A percentile compares a stretch with the other conserved stretches of the same genome.
Conservation (phyloP, 2,113 vertebrate species). For the Noturus placidus region DNA sequence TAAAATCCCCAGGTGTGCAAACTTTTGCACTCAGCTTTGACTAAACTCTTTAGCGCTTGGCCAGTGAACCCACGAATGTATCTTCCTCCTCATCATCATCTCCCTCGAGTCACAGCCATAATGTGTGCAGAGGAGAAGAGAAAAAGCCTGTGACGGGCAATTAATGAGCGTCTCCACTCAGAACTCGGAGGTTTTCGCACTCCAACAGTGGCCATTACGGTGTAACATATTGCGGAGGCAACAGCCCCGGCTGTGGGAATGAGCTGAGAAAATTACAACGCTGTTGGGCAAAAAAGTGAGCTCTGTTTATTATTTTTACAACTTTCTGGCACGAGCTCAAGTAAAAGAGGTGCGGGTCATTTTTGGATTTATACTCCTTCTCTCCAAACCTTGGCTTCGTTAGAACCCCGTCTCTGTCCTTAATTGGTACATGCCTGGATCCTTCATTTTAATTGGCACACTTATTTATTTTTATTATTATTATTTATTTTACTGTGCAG, state of each 20-base stretch:
- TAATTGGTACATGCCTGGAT: conserved; percentile 33
- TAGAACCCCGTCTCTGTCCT: not conserved
- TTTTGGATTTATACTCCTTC: not conserved
- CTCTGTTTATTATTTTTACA: conserved; percentile 22
- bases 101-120: conserved; percentile 1
- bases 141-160: conserved; percentile 52
- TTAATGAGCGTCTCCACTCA: conserved; percentile 47
- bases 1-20: not conserved
- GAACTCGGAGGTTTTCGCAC: conserved; percentile 35
- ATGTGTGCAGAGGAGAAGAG: conserved; percentile 36
- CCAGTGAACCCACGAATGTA: not conserved
- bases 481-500: not conserved
- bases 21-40: not conserved
- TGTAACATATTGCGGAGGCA: conserved; percentile 59
- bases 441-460: conserved; percentile 32
- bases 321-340: conserved; percentile 1
- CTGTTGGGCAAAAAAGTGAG: conserved; percentile 42
- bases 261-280: conserved; percentile 58
- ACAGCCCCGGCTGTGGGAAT: conserved; percentile 46
- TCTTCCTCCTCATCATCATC: not conserved
- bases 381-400: not conserved
- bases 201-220: conserved; percentile 58
- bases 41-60: not conserved
- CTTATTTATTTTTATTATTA: not conserved
- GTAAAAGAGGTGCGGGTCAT: not conserved